phyloP scores from a whole-genome alignment of 2,797 vertebrate genomes.

The Helarctos malayanus region DNA sequence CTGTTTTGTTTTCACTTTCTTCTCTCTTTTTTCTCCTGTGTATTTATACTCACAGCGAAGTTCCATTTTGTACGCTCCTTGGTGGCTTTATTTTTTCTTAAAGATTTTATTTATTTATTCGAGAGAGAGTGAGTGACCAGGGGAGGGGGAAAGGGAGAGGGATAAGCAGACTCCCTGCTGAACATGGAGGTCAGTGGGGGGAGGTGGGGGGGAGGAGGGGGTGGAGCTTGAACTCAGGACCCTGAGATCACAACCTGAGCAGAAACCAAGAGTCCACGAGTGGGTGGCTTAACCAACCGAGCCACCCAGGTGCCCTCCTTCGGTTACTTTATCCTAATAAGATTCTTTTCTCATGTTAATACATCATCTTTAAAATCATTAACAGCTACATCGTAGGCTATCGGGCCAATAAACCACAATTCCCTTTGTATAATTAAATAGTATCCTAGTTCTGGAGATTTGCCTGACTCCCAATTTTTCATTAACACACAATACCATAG shows the following conservation, averaged over 20 bases:
- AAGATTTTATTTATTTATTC: background rate
- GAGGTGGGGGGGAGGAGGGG: fast-evolving
- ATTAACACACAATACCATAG: background rate
- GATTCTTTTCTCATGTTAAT: background rate
- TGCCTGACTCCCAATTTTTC: background rate
- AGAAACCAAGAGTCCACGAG: background rate
- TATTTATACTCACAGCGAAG: background rate
- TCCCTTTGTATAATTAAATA: background rate
- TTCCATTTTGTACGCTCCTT: background rate
- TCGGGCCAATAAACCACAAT: background rate
- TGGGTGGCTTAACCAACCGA: too few relatives aligned
- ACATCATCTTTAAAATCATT: background rate
- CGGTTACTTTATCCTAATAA: background rate
- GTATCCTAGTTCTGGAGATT: background rate
- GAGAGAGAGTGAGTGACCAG: background rate
- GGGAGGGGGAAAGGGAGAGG: too few relatives aligned
- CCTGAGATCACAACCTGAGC: background rate
- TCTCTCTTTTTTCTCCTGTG: background rate
- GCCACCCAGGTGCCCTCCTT: background rate
- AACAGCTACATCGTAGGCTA: background rate
- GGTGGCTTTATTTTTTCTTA: background rate
- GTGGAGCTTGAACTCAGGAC: background rate
- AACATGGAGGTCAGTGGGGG: background rate
- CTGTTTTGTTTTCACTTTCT: background rate
- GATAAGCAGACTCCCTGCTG: background rate